Evolutionary conservation across 2,113 vertebrate species (phyloP), one percentile per base, ranked within the genome.

Genomic region (Ancistrus triradiatus): DNA sequence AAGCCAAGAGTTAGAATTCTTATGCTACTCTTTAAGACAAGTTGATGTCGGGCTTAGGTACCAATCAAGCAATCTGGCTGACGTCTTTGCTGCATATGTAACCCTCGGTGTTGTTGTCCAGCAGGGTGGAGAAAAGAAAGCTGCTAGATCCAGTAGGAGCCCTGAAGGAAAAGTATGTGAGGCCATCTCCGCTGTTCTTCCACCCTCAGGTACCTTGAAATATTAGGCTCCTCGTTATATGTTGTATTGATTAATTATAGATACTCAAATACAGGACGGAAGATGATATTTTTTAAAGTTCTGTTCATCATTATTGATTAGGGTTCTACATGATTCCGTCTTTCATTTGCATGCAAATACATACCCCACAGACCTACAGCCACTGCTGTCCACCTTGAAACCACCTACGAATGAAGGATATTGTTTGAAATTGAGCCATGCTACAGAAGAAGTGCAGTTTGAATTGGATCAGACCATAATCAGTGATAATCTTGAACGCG

Each of bases 81-180:
- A n/a, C n/a, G 60, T 80, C 80, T 74, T 80, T 84, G 80, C 90
- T 96, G 84, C 76, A 92, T 96, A 90, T 77, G 94, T 98, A 95
- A 98, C 94, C 95, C 94, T 93, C 80, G 90, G 84, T 90, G 82
- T 86, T 93, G 92, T 78, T 80, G 96, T 97, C 93, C 95, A 98
- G 95, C 96, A 99, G 96, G 96, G 96, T 99, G 90, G 96, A 99
- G 85, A 99, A 98, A 87, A 96, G 95, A 90, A 99, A 99, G 89
- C 87, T 98, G 88, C 85, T 92, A 0, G 96, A 97, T 79, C 94
- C 96, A 15, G 91, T 98, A 74, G 94, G 94, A 70, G 91, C 91
- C 80, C 87, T 98, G 68, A 98, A 98, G 83, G 95, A 99, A 82
- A 99, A 96, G 80, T 97, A 95, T 80, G 87, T 97, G 76, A 86